phyloP scores from a whole-genome alignment of 2,113 vertebrate species.

The Vulpes ferrilata region DNA sequence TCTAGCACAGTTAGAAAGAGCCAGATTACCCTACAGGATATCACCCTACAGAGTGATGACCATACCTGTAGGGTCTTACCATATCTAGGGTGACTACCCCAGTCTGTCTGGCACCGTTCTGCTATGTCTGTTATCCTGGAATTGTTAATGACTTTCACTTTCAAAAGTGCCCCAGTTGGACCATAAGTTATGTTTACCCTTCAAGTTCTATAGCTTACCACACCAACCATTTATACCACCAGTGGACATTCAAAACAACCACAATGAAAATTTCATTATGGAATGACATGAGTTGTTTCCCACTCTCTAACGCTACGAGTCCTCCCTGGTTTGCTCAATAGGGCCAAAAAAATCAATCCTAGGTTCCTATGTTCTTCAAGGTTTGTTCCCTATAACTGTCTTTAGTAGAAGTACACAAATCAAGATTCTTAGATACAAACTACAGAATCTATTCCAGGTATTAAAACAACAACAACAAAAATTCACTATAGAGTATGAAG shows the following conservation, averaged over 20 bases:
- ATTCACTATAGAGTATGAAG: not conserved
- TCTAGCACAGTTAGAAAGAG: not conserved
- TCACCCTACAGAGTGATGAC: not conserved
- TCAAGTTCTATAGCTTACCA: not conserved
- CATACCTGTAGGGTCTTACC: not conserved
- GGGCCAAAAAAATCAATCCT: not conserved
- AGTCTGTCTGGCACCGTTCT: not conserved
- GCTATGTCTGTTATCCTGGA: not conserved
- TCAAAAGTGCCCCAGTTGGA: constrained; percentile 19
- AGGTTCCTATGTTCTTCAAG: not conserved
- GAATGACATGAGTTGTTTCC: not conserved
- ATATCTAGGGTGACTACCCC: not conserved
- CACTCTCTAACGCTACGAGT: not conserved
- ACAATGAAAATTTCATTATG: not conserved
- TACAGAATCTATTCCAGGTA: not conserved
- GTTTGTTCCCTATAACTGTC: not conserved
- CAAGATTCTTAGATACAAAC: constrained; percentile 18
- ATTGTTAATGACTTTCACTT: constrained; percentile 1
- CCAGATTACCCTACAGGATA: not conserved
- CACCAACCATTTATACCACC: not conserved
- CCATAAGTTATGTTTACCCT: not conserved
- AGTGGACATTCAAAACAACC: not conserved
- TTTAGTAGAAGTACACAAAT: not conserved
- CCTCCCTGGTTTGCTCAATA: not conserved
- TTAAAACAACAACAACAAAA: constrained; percentile 13